These are phyloP conservation scores for Lomographa bimaculata DNA, from an alignment of 2,888 invertebrate genomes.

Conservation along the genomic window DNA sequence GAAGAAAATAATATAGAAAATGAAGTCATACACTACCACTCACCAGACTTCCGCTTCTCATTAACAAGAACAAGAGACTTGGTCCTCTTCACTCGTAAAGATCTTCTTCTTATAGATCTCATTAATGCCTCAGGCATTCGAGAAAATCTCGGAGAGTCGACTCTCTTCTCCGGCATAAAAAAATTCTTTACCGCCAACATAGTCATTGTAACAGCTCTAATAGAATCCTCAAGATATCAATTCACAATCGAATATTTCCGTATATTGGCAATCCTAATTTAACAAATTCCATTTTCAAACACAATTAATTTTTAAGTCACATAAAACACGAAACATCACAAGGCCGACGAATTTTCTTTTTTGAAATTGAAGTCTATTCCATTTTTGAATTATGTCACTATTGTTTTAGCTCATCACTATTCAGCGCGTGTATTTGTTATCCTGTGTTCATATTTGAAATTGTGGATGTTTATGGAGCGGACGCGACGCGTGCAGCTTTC, in stretches of 20 bases:
- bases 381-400: conserved; percentile 41
- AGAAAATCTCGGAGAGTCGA: conserved; percentile 83
- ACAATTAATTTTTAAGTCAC: conserved; percentile 16
- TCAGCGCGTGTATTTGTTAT: conserved; percentile 36
- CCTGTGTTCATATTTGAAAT: conserved; percentile 39
- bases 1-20: too few relatives aligned
- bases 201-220: conserved; percentile 40
- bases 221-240: conserved; percentile 14
- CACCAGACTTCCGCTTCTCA: conserved; percentile 92
- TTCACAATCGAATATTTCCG: conserved; percentile 20
- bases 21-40: conserved; percentile 77
- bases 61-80: conserved; percentile 88
- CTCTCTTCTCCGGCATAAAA: conserved; percentile 86
- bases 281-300: conserved; percentile 26
- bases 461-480: conserved; percentile 9
- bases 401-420: conserved; percentile 51
- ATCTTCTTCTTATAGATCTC: conserved; percentile 88
- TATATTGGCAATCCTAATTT: conserved; percentile 6
- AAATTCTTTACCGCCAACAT: conserved; percentile 91
- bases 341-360: conserved; percentile 23
- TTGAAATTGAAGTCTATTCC: conserved; percentile 33
- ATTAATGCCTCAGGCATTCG: conserved; percentile 90
- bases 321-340: conserved; percentile 20
- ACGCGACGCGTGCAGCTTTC: conserved; percentile 24
- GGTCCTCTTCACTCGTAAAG: conserved; percentile 88